phyloP scores from a whole-genome alignment of 2,888 invertebrate species.

The Idaea aversata region DNA sequence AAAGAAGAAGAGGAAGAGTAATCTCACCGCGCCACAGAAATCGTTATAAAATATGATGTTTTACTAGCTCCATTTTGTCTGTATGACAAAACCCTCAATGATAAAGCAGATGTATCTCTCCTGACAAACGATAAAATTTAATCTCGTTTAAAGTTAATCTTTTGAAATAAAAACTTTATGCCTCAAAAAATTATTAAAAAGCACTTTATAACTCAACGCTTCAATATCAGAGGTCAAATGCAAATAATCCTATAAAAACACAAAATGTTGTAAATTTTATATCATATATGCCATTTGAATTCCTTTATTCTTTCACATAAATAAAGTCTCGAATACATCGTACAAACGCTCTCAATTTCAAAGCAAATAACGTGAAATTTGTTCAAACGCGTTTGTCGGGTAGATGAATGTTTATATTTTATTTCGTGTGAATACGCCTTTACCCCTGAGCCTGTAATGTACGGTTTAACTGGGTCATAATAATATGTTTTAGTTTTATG shows the following conservation, averaged over 20 bases:
- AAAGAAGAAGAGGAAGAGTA: too few species aligned
- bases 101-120: neutral
- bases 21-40: too few species aligned
- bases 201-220: neutral
- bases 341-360: conserved; percentile 4
- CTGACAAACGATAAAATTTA: neutral
- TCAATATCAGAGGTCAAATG: neutral
- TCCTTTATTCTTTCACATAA: neutral
- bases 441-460: neutral
- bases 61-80: too few species aligned
- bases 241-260: neutral
- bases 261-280: neutral
- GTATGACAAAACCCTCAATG: too few species aligned
- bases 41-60: too few species aligned
- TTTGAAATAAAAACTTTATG: conserved; percentile 1
- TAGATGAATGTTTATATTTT: conserved; percentile 4
- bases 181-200: neutral
- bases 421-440: conserved; percentile 1
- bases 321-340: conserved; percentile 2
- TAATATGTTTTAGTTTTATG: neutral
- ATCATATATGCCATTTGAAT: neutral
- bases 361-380: conserved; percentile 5
- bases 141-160: neutral
- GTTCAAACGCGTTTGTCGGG: neutral
- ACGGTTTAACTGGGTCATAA: neutral